Base-by-base conservation (phyloP, 2,888 invertebrate genomes). In the Aplocera efformata region DNA sequence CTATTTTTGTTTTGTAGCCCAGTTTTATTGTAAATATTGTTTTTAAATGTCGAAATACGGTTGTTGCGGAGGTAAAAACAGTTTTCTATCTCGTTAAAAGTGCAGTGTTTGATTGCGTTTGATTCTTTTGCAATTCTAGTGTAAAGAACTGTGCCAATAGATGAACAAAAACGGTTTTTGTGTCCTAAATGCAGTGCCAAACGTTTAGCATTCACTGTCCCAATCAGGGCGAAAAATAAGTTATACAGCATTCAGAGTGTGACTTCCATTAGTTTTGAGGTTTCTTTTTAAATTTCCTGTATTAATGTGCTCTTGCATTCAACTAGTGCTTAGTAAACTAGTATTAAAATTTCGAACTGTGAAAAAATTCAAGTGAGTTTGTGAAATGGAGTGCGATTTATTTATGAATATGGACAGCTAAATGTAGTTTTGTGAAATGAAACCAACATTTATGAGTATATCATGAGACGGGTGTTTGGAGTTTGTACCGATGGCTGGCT, bases 401-500 rank as follows among this genome's bases (percentile, higher is more conserved):
- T 41, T 30, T 32, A 31, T 35, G 9, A 28, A 30, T 23, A 27
- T 29, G 37, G 42, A 46, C 34, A 46, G 35, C 61, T 68, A 70
- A 70, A 74, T 72, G 75, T 67, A 67, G 63, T 53, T 69, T 71
- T 68, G 61, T 56, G 33, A 31, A 37, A 50, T 61, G 61, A 72
- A 72, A 67, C 60, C 59, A 54, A 53, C 52, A 23, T 37, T 30
- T 39, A 34, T 40, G 1, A 11, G 3, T 1, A 1, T 32, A 73
- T 32, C 28, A 90, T 90, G 90, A 86, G 89, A 72, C 77, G 89
- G 35, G 89, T 90, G 17, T 86, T 90, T 34, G 89, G 89, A 29
- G 89, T 89, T 3, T 90, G 90, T 65, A 79, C 90, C 3, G 90
- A 90, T 53, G 82, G 89, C 54, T 85, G 86, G 81, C 67, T 82